Conservation (phyloP, 1,140 invertebrate genomes). For the Euura lappo region DNA sequence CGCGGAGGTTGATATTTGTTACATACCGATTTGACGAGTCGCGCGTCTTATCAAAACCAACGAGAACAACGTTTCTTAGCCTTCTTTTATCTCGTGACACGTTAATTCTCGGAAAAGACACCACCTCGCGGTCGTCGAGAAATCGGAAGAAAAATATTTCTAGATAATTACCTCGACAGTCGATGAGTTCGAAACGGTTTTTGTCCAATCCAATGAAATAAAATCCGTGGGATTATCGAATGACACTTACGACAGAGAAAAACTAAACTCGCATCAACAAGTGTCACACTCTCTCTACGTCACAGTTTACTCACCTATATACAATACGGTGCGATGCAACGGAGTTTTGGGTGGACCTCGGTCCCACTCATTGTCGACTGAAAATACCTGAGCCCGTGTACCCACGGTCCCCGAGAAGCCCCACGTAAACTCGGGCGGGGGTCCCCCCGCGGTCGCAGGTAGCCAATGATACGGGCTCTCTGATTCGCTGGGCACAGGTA, state of each 20-base stretch:
- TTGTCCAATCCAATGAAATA: background rate
- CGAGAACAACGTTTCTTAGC: too few relatives aligned
- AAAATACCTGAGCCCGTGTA: constrained; percentile 44
- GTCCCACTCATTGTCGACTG: constrained; percentile 53
- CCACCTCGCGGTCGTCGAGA: too few relatives aligned
- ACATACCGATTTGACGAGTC: too few relatives aligned
- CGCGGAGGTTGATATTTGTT: too few relatives aligned
- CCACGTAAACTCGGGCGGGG: constrained; percentile 1
- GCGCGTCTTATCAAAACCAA: too few relatives aligned
- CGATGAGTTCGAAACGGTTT: background rate
- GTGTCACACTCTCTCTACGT: background rate
- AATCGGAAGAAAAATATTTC: too few relatives aligned
- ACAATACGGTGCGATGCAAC: background rate
- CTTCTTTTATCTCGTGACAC: background rate
- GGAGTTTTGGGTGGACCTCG: constrained; percentile 34
- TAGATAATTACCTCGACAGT: background rate
- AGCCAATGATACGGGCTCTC: constrained; percentile 22
- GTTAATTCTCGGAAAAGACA: background rate
- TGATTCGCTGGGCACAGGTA: constrained; percentile 32
- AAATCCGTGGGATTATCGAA: background rate
- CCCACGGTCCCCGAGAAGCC: constrained; percentile 32
- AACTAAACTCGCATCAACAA: constrained; percentile 1
- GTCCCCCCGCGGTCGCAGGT: constrained; percentile 10
- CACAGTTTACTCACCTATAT: constrained; percentile 5
- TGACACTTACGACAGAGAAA: too few relatives aligned